Conservation (phyloP, 1,140 invertebrate genomes). For the Phthorimaea operculella region DNA sequence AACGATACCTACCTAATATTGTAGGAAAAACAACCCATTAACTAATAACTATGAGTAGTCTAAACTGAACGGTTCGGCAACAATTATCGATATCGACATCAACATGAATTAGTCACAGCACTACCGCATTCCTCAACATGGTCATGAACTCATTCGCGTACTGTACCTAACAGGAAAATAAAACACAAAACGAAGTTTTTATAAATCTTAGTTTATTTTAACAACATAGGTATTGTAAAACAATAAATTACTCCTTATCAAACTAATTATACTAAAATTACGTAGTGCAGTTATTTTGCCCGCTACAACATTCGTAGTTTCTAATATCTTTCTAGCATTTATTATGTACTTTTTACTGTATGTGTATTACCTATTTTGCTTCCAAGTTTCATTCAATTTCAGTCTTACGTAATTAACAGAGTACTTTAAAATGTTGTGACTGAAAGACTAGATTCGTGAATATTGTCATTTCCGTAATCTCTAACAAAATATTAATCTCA, state of each 20-base stretch:
- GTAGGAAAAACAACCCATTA: no score
- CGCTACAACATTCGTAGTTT: no score
- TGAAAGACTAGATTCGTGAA: slow-evolving; percentile 45
- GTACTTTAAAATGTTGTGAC: not conserved
- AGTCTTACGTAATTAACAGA: slow-evolving; percentile 11
- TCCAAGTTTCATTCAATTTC: slow-evolving; percentile 5
- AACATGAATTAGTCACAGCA: no score
- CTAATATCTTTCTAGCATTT: no score
- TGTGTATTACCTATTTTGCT: no score
- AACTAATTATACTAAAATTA: slow-evolving; percentile 12
- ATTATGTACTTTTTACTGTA: not conserved
- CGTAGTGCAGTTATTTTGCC: not conserved
- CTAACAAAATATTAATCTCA: slow-evolving; percentile 35
- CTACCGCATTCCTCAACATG: no score
- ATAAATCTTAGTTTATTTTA: slow-evolving; percentile 59
- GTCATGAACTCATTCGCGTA: no score
- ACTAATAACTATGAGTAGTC: no score
- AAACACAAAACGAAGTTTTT: slow-evolving; percentile 35
- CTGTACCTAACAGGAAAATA: no score
- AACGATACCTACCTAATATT: no score
- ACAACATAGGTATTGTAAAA: slow-evolving; percentile 53
- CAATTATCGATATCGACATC: no score
- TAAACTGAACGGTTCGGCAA: no score
- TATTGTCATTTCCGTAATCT: slow-evolving; percentile 42
- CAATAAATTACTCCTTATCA: slow-evolving; percentile 60